These are phyloP conservation scores for Bicyclus anynana DNA, from an alignment of 1,140 invertebrate species.

Conservation along the genomic window DNA sequence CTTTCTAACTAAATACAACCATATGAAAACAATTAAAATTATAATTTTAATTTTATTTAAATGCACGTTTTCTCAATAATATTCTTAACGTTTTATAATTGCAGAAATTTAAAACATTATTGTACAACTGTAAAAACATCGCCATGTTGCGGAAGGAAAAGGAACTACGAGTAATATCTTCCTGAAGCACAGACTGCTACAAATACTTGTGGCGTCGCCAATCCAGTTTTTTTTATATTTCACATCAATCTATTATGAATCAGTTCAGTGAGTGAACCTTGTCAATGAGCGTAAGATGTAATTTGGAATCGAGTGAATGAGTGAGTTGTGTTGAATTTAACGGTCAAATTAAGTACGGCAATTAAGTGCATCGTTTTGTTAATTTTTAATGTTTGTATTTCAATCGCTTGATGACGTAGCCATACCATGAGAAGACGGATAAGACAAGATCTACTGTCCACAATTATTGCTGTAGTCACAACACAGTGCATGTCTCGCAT, in stretches of 20 bases:
- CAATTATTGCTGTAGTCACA: conserved; percentile 71
- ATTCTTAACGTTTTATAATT: not conserved
- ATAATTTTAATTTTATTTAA: not conserved
- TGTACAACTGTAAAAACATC: too few relatives aligned
- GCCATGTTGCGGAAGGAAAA: too few relatives aligned
- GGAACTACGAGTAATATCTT: too few relatives aligned
- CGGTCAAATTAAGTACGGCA: not conserved
- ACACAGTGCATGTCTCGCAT: conserved; percentile 32
- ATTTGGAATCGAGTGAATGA: not conserved
- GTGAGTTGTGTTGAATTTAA: not conserved
- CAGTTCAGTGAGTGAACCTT: not conserved
- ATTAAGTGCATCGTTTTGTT: not conserved
- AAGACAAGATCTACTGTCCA: conserved; percentile 43
- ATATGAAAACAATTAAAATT: not conserved
- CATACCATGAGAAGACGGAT: conserved; percentile 46
- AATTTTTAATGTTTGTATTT: not conserved
- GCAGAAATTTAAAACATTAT: too few relatives aligned
- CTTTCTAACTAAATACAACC: not conserved
- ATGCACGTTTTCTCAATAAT: not conserved
- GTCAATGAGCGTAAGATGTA: too few relatives aligned
- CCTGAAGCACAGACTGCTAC: too few relatives aligned
- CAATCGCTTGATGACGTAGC: conserved; percentile 1
- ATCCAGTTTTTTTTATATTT: too few relatives aligned
- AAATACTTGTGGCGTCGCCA: too few relatives aligned
- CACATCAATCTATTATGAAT: too few relatives aligned